Percentiles rank a stretch among this genome's conserved stretches.
These are phyloP conservation scores for Ligdia adustata DNA, from an alignment of 2,888 invertebrate genomes.

Conservation along the genomic window DNA sequence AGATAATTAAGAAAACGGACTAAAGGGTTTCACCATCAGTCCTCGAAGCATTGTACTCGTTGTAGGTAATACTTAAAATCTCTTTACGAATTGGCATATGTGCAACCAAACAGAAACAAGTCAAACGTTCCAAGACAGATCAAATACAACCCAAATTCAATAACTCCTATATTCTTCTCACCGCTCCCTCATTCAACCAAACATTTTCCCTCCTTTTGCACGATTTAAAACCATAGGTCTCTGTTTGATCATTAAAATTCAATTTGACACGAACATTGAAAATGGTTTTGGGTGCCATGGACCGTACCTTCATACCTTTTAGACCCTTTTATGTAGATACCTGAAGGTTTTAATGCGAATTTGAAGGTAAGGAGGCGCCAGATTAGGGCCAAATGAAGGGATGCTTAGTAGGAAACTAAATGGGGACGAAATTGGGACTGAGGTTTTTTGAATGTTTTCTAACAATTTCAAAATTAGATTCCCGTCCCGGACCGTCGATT, in stretches of 20 bases:
- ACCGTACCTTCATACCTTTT: conserved; percentile 39
- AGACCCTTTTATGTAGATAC: conserved; percentile 41
- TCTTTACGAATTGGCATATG: too few species aligned
- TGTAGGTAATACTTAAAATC: too few species aligned
- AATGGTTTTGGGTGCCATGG: conserved; percentile 42
- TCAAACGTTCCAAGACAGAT: neutral
- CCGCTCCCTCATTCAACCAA: conserved; percentile 18
- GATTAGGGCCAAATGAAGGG: conserved; percentile 17
- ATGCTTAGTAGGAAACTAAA: conserved; percentile 24
- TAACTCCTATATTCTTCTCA: conserved; percentile 12
- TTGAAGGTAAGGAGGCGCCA: conserved; percentile 23
- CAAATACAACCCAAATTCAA: conserved; percentile 14
- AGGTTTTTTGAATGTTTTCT: conserved; percentile 16
- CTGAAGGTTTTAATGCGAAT: conserved; percentile 34
- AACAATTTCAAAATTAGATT: too few species aligned
- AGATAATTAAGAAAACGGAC: too few species aligned
- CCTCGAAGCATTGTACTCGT: too few species aligned
- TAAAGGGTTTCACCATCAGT: too few species aligned
- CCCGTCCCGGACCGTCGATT: too few species aligned
- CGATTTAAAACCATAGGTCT: conserved; percentile 38
- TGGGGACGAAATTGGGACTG: conserved; percentile 13
- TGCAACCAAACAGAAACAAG: too few species aligned
- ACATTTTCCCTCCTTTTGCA: conserved; percentile 33
- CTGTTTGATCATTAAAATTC: conserved; percentile 51
- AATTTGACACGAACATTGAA: conserved; percentile 51